Evolutionary conservation across 2,113 vertebrate species (phyloP).

Genomic region (Lepidothrix coronata): DNA sequence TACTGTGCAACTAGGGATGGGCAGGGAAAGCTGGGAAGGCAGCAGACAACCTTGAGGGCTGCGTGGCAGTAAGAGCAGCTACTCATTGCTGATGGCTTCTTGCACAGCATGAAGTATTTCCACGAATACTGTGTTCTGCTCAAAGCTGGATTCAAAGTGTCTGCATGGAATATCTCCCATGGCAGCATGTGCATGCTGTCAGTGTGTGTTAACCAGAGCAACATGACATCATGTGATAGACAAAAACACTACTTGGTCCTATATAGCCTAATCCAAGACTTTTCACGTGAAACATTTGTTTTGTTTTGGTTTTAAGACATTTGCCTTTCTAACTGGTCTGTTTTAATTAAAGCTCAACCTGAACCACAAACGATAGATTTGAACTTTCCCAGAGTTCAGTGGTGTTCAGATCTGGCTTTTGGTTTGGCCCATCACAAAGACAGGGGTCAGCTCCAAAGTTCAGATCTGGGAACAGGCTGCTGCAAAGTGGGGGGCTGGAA

Average conservation of each 20-base stretch:
- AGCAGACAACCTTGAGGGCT: background rate
- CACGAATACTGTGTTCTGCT: background rate
- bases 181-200: background rate
- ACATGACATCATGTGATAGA: conserved; percentile 5
- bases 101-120: background rate
- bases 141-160: background rate
- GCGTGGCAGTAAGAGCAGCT: background rate
- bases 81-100: background rate
- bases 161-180: background rate
- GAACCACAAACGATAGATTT: conserved; percentile 67
- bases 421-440: conserved; percentile 58
- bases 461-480: conserved; percentile 12
- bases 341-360: conserved; percentile 67
- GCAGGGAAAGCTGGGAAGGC: background rate
- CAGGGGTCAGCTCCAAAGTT: conserved; percentile 53
- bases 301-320: conserved; percentile 55
- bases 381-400: conserved; percentile 66
- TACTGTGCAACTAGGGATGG: background rate
- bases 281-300: conserved; percentile 64
- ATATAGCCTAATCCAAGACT: background rate
- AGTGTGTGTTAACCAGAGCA: background rate
- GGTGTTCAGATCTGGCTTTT: conserved; percentile 68
- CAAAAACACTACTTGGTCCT: background rate
- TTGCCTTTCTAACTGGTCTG: conserved; percentile 43
- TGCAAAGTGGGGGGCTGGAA: background rate